Conservation (phyloP, 2,888 invertebrate species). For the Limnephilus auricula region DNA sequence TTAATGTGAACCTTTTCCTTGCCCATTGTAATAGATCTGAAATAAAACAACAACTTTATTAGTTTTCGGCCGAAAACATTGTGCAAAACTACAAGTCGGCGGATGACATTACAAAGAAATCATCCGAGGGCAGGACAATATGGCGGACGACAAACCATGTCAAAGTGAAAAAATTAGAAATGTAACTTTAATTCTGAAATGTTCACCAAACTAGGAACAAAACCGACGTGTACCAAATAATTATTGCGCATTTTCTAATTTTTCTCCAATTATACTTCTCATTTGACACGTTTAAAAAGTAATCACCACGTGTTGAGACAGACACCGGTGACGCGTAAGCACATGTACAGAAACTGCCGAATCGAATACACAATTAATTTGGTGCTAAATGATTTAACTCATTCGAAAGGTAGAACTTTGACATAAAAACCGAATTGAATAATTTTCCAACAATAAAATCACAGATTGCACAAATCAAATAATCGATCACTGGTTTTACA, state of each 20-base stretch:
- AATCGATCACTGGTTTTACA: conserved; percentile 35
- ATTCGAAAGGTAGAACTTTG: not conserved
- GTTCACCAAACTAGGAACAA: not conserved
- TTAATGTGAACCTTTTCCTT: conserved; percentile 99
- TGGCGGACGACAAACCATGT: conserved; percentile 57
- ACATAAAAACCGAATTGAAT: not conserved
- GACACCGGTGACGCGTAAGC: conserved; percentile 77
- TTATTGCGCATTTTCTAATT: not conserved
- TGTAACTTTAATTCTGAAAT: not conserved
- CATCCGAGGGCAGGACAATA: conserved; percentile 66
- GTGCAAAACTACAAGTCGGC: not conserved
- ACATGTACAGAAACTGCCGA: conserved; percentile 66
- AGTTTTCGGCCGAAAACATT: conserved; percentile 2
- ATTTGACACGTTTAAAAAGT: conserved; percentile 44
- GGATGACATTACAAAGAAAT: conserved; percentile 47
- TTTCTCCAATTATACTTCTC: not conserved
- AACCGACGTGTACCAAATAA: not conserved
- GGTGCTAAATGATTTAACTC: not conserved
- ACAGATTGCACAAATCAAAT: conserved; percentile 54
- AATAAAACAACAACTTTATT: conserved; percentile 16
- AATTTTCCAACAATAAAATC: conserved; percentile 43
- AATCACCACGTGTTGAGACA: conserved; percentile 76
- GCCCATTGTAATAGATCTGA: conserved; percentile 86
- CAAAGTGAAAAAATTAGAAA: conserved; percentile 8
- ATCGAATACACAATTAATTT: not conserved